These are phyloP conservation scores for Goniozus legneri DNA, from an alignment of 1,140 invertebrate species.

Conservation along the genomic window DNA sequence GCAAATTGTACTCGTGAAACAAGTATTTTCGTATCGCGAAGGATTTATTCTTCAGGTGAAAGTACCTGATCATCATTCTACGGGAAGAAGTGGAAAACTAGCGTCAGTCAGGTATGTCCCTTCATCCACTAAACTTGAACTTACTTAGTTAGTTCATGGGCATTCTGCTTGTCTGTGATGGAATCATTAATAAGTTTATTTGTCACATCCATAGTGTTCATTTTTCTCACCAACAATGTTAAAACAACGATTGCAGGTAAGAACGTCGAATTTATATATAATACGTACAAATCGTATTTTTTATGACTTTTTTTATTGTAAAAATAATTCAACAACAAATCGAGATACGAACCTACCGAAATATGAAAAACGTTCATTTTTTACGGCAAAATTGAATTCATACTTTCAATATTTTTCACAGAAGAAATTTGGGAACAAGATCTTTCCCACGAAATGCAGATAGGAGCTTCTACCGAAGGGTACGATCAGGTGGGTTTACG, in stretches of 20 bases:
- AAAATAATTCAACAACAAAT: no score
- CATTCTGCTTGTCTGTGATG: conserved; percentile 10
- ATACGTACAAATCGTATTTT: no score
- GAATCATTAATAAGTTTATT: no score
- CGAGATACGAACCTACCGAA: no score
- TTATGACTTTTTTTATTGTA: no score
- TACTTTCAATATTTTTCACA: conserved; percentile 11
- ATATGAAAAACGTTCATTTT: neutral
- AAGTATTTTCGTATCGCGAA: no score
- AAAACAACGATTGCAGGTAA: neutral
- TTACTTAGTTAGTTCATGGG: conserved; percentile 24
- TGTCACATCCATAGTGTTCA: neutral
- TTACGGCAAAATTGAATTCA: neutral
- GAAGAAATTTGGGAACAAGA: conserved; percentile 57
- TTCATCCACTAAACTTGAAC: conserved; percentile 15
- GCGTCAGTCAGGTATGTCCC: conserved; percentile 3
- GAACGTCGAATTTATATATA: neutral
- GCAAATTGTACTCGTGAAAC: no score
- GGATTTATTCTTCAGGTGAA: conserved; percentile 8
- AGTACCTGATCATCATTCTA: conserved; percentile 2
- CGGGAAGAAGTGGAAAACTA: conserved; percentile 9
- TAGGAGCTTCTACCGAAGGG: conserved; percentile 56
- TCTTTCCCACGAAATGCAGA: conserved; percentile 55
- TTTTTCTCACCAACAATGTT: neutral
- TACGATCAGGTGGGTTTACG: conserved; percentile 55